Base-by-base conservation (phyloP, 2,888 invertebrate genomes). In the Biston betularia region DNA sequence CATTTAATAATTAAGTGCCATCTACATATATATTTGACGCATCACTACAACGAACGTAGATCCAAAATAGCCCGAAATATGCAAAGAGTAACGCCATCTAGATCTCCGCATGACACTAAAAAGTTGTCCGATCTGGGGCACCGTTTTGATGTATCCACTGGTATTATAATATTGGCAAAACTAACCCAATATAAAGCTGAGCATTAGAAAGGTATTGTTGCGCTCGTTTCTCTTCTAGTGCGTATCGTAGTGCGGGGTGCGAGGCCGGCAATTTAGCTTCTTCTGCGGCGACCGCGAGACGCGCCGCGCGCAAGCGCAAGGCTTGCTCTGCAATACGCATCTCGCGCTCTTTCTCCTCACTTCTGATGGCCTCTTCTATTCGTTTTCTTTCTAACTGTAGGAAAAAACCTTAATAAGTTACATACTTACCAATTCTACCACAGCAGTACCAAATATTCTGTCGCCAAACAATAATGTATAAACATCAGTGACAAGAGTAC, bases 341-440 rank as follows among this genome's bases (percentile, higher is more conserved):
- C 38, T 87, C 84, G 0, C 81, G 77, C 0, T 84, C 83, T 6
- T 69, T 70, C 0, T 79, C 74, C 8, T 92, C 91, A 0, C 84
- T 82, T 60, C 79, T 73, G 0, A 87, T 74, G 8, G 82, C 77
- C n/a, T 86, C 84, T 75, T 90, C 85, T 76, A 92, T 63, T 63
- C 89, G 80, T 77, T 89, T 85, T 56, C 90, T 84, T 78, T 93
- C 85, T 64, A 93, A 70, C 93, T 93, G 79, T 11, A 77, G 78
- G 38, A 46, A 8, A 53, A 33, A 7, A 14, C 6, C n/a, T 14
- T 8, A 12, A 38, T 38, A 35, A 6, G 35, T n/a, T 35, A 35
- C 35, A 4, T 35, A 35, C n/a, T n/a, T n/a, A n/a, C n/a, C n/a
- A n/a, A n/a, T n/a, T n/a, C n/a, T n/a, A n/a, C n/a, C n/a, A n/a